Evolutionary conservation across 2,888 invertebrate species (phyloP).

Genomic region (Campoletis raptor): DNA sequence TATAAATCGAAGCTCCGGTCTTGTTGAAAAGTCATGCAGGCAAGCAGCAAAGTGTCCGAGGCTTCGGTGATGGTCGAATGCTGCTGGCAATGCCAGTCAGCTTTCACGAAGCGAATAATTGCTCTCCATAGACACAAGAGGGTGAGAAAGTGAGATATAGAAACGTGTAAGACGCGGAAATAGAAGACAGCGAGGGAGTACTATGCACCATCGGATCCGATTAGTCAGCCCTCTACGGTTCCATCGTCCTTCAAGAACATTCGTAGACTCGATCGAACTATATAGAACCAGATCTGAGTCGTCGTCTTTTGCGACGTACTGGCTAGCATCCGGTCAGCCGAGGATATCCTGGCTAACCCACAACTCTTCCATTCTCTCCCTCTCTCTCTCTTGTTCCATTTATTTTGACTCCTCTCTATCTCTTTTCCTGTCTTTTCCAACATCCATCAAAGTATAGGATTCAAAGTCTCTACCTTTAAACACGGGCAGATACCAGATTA

Average conservation of each 20-base stretch:
- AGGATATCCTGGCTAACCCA: slow-evolving; percentile 52
- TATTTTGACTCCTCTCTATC: background rate
- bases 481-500: background rate
- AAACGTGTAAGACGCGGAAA: slow-evolving; percentile 41
- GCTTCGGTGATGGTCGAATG: slow-evolving; percentile 58
- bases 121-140: slow-evolving; percentile 64
- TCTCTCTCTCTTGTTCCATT: slow-evolving; percentile 17
- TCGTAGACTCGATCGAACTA: slow-evolving; percentile 39
- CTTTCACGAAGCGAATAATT: slow-evolving; percentile 71
- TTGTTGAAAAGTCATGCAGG: slow-evolving; percentile 35
- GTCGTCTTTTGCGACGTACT: slow-evolving; percentile 43
- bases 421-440: background rate
- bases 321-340: slow-evolving; percentile 56
- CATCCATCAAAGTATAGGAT: background rate
- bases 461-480: background rate
- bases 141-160: slow-evolving; percentile 6
- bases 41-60: slow-evolving; percentile 61
- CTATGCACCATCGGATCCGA: slow-evolving; percentile 64
- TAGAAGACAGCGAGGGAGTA: slow-evolving; percentile 40
- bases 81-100: slow-evolving; percentile 65
- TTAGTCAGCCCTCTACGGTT: slow-evolving; percentile 64
- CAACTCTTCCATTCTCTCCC: slow-evolving; percentile 19
- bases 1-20: slow-evolving; percentile 11
- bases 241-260: slow-evolving; percentile 64
- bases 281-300: slow-evolving; percentile 19